Evolutionary conservation across 2,888 invertebrate genomes (phyloP).

Genomic region (Sarcophaga caerulescens): DNA sequence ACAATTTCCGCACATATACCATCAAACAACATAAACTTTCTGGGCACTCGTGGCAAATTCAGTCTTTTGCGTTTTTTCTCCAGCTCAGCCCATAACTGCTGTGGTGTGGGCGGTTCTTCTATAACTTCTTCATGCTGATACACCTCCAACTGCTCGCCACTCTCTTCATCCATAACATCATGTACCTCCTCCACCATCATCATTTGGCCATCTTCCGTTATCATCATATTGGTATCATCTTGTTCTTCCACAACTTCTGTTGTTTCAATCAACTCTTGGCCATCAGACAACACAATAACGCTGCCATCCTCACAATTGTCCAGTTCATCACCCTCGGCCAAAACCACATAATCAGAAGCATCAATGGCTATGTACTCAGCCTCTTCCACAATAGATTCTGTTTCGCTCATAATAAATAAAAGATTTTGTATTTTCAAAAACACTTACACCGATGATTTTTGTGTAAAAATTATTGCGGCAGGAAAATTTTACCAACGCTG

Average conservation of each 20-base stretch:
- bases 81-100: conserved; percentile 56
- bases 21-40: conserved; percentile 65
- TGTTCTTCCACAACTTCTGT: conserved; percentile 50
- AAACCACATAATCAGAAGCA: conserved; percentile 57
- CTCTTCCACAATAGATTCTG: conserved; percentile 63
- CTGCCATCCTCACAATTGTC: conserved; percentile 59
- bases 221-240: conserved; percentile 55
- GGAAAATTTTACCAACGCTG: conserved; percentile 68
- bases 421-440: conserved; percentile 57
- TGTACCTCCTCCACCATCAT: conserved; percentile 65
- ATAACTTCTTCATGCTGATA: conserved; percentile 64
- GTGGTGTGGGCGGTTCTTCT: conserved; percentile 51
- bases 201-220: conserved; percentile 59
- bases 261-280: conserved; percentile 51
- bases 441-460: conserved; percentile 64
- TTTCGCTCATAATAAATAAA: conserved; percentile 59
- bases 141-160: conserved; percentile 58
- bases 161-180: conserved; percentile 60
- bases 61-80: conserved; percentile 62
- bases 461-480: conserved; percentile 58
- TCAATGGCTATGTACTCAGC: conserved; percentile 60
- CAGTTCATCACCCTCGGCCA: conserved; percentile 64
- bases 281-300: conserved; percentile 60
- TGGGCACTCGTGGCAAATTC: conserved; percentile 57
- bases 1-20: conserved; percentile 65